These are phyloP conservation scores for Phalacrocorax aristotelis DNA, from an alignment of 2,113 vertebrate genomes.

Conservation along the genomic window DNA sequence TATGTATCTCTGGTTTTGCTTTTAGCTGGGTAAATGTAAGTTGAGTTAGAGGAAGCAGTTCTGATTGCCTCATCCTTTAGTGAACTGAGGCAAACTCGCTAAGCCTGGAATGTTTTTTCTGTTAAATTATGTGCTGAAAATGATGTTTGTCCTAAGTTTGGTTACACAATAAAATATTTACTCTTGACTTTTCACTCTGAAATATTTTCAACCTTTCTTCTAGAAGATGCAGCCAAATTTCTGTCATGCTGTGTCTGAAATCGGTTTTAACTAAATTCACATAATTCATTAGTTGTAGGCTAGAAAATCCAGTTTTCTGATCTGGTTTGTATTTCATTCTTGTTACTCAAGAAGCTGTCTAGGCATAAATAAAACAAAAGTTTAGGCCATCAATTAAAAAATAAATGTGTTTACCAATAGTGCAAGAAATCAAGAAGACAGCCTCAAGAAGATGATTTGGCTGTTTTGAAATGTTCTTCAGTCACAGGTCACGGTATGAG, in stretches of 20 bases:
- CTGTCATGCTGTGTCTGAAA: constrained; percentile 33
- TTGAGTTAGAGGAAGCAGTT: constrained; percentile 3
- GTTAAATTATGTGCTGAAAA: constrained; percentile 36
- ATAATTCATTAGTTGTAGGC: not conserved
- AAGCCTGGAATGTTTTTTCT: constrained; percentile 30
- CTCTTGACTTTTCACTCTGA: constrained; percentile 37
- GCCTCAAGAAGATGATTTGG: not conserved
- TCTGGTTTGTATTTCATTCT: constrained; percentile 48
- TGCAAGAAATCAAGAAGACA: not conserved
- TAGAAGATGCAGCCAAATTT: constrained; percentile 41
- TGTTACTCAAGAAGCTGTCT: constrained; percentile 19
- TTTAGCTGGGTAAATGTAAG: constrained; percentile 3
- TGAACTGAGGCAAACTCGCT: not conserved
- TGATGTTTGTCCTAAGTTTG: constrained; percentile 11
- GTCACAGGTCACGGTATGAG: not conserved
- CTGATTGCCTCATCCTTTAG: not conserved
- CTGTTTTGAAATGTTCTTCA: not conserved
- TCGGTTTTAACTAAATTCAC: constrained; percentile 42
- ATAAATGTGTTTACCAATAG: not conserved
- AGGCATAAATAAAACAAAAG: not conserved
- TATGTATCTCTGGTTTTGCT: not conserved
- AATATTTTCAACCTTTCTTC: constrained; percentile 40
- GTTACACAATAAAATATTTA: constrained; percentile 51
- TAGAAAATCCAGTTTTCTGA: constrained; percentile 21
- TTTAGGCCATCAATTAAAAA: not conserved